Conservation (phyloP, 2,113 vertebrate genomes). For the Varanus komodoensis region DNA sequence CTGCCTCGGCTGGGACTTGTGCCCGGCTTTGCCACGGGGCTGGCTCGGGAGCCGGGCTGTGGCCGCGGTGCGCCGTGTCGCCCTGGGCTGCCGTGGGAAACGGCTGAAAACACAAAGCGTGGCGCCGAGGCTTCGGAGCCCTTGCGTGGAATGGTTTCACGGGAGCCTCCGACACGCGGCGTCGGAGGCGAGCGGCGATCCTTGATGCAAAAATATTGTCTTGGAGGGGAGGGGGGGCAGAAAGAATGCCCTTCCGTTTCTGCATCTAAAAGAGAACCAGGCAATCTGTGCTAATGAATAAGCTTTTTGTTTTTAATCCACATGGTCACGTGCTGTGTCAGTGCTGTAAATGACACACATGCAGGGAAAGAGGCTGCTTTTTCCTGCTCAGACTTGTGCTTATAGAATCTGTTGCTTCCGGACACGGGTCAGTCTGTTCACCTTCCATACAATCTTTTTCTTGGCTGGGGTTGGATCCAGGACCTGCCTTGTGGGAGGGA, state of each 20-base stretch:
- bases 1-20: neutral
- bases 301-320: too few relatives aligned
- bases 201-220: neutral
- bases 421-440: neutral
- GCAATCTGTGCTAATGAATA: neutral
- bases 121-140: neutral
- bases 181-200: neutral
- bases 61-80: neutral
- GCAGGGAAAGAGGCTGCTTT: neutral
- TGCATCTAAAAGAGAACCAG: neutral
- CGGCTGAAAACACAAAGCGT: neutral
- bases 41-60: neutral
- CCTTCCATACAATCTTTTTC: too few relatives aligned
- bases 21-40: neutral
- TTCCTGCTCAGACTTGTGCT: neutral
- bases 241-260: too few relatives aligned
- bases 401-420: neutral
- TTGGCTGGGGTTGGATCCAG: too few relatives aligned
- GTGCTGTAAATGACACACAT: neutral
- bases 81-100: fast-evolving
- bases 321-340: neutral
- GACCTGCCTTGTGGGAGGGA: too few relatives aligned
- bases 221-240: neutral
- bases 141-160: neutral
- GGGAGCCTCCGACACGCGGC: neutral